Percentiles rank a stretch among this genome's conserved stretches.
These are phyloP conservation scores for Epizoanthus stellaris DNA, from an alignment of 92 coral and sea anemone genomes.

Conservation along the genomic window DNA sequence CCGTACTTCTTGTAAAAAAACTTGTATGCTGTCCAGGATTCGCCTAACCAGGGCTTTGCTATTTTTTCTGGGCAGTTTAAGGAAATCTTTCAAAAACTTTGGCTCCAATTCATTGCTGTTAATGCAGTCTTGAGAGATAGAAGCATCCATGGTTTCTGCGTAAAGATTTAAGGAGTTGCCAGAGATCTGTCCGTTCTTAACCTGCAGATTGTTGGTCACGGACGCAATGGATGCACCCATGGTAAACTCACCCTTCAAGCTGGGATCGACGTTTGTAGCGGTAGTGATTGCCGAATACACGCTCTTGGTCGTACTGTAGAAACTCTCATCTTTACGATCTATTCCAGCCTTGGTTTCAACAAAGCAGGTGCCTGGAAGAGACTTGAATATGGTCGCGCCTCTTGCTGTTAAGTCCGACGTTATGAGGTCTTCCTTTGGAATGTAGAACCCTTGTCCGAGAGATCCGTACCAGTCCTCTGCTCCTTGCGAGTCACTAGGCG, in stretches of 20 bases:
- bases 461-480: background rate
- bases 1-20: slow-evolving; percentile 53
- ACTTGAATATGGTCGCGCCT: slow-evolving; percentile 46
- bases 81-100: slow-evolving; percentile 30
- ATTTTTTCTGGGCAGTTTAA: background rate
- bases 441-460: slow-evolving; percentile 60
- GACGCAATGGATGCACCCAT: slow-evolving; percentile 41
- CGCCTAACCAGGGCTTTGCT: slow-evolving; percentile 25
- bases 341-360: background rate
- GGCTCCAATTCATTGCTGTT: background rate
- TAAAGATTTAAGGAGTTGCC: slow-evolving; percentile 1
- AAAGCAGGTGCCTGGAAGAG: slow-evolving; percentile 25
- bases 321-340: slow-evolving; percentile 25
- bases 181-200: background rate
- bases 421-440: slow-evolving; percentile 61
- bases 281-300: slow-evolving; percentile 38
- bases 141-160: background rate
- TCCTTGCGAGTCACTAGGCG: too few species aligned
- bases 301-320: slow-evolving; percentile 7
- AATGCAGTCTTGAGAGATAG: slow-evolving; percentile 8
- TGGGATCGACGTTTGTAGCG: slow-evolving; percentile 11
- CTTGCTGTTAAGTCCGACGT: slow-evolving; percentile 41
- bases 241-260: slow-evolving; percentile 34
- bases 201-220: slow-evolving; percentile 8
- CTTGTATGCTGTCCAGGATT: slow-evolving; percentile 55